Percentiles rank a stretch among this genome's conserved stretches.
Evolutionary conservation across 2,888 invertebrate species (phyloP).

Genomic region (Notocelia uddmanniana): DNA sequence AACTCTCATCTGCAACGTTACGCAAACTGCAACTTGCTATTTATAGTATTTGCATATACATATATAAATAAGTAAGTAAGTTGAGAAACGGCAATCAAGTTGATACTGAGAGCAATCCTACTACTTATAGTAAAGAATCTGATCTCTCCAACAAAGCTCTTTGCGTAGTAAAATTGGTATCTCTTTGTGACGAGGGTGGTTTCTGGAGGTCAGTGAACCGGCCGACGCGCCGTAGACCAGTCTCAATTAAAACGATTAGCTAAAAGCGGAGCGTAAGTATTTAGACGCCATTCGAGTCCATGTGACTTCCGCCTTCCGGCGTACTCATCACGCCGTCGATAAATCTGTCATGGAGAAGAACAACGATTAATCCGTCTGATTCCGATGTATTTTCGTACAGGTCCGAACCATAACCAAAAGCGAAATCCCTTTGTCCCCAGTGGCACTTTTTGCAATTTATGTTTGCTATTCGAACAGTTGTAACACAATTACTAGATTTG

Average conservation of each 20-base stretch:
- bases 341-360: conserved; percentile 13
- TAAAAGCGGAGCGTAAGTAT: conserved; percentile 34
- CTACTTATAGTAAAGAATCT: conserved; percentile 4
- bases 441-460: not conserved
- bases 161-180: conserved; percentile 7
- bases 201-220: conserved; percentile 63
- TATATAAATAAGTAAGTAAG: conserved; percentile 13
- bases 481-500: too few relatives aligned
- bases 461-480: too few relatives aligned
- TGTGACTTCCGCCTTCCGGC: conserved; percentile 38
- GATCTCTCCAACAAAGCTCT: not conserved
- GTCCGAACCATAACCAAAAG: not conserved
- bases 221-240: conserved; percentile 13
- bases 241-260: conserved; percentile 21
- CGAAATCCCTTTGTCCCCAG: not conserved
- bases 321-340: conserved; percentile 21
- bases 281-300: conserved; percentile 20
- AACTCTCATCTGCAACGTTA: not conserved
- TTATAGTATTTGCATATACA: conserved; percentile 20
- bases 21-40: conserved; percentile 17
- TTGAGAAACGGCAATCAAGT: not conserved
- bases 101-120: not conserved
- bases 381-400: not conserved
- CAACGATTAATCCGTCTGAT: conserved; percentile 6
- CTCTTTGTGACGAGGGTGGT: conserved; percentile 48